A percentile compares a stretch with the other conserved stretches of the same genome.
Evolutionary conservation across 2,113 vertebrate species (phyloP).

Genomic region (Gymnorhina tibicen): DNA sequence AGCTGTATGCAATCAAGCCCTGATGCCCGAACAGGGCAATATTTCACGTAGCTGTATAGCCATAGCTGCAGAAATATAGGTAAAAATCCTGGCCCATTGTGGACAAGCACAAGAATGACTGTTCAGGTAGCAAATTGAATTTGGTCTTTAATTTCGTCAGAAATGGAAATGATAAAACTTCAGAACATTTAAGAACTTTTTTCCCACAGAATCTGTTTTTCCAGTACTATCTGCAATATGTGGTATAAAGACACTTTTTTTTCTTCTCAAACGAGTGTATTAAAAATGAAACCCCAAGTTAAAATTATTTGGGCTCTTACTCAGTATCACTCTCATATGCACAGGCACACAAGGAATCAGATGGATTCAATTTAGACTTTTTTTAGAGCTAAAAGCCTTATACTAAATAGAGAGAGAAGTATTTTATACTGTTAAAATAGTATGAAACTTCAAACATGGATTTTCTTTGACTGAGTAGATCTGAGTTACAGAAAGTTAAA

Average conservation of each 20-base stretch:
- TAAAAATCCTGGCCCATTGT: neutral
- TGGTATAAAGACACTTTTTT: neutral
- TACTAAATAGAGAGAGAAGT: neutral
- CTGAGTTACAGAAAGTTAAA: neutral
- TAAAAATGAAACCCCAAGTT: neutral
- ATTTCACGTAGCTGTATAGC: neutral
- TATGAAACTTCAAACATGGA: neutral
- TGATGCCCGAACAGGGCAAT: neutral
- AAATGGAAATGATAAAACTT: neutral
- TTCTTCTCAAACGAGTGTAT: neutral
- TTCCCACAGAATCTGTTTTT: neutral
- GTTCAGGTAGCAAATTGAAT: neutral
- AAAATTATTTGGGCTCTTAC: neutral
- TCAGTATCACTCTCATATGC: neutral
- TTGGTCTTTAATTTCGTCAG: neutral
- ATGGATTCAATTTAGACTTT: neutral
- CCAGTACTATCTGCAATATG: neutral
- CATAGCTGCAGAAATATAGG: neutral
- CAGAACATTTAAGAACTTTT: neutral
- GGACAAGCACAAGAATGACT: neutral
- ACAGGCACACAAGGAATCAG: neutral
- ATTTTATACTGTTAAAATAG: neutral
- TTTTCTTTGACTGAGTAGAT: neutral
- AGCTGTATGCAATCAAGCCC: neutral
- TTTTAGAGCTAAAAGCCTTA: neutral